Evolutionary conservation across 2,888 invertebrate genomes (phyloP).

Genomic region (Acanthococcus lagerstroemiae): DNA sequence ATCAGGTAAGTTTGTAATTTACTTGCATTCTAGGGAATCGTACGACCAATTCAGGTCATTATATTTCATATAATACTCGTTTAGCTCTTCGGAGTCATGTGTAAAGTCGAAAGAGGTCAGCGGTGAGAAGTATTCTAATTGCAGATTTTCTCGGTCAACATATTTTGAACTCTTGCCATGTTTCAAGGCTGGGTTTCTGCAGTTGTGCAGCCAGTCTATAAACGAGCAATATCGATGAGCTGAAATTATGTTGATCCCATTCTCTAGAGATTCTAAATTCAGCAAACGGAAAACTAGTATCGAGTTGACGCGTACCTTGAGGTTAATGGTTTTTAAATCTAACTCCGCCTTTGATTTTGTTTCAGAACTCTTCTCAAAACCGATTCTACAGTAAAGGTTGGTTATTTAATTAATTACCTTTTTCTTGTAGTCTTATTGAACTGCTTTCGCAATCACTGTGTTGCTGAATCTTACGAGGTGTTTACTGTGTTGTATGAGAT

Average conservation of each 20-base stretch:
- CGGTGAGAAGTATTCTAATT: too few species aligned
- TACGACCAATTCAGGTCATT: too few species aligned
- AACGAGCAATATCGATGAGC: background rate
- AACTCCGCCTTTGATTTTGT: background rate
- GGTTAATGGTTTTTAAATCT: too few species aligned
- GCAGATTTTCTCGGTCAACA: background rate
- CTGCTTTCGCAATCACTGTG: background rate
- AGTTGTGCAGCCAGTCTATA: background rate
- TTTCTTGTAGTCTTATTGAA: background rate
- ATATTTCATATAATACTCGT: too few species aligned
- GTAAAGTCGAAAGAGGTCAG: background rate
- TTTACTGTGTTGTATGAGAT: background rate
- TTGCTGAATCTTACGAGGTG: background rate
- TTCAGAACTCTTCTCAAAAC: background rate
- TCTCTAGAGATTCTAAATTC: background rate
- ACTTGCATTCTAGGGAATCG: too few species aligned
- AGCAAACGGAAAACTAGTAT: too few species aligned
- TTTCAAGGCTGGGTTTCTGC: background rate
- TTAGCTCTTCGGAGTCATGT: too few species aligned
- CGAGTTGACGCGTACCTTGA: too few species aligned
- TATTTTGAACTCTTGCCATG: background rate
- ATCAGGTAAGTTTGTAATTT: background rate
- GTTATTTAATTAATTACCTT: background rate
- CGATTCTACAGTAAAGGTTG: background rate
- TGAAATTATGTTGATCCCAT: too few species aligned